Base-by-base conservation (phyloP, 2,797 vertebrate genomes). In the Malacoraja senta region DNA sequence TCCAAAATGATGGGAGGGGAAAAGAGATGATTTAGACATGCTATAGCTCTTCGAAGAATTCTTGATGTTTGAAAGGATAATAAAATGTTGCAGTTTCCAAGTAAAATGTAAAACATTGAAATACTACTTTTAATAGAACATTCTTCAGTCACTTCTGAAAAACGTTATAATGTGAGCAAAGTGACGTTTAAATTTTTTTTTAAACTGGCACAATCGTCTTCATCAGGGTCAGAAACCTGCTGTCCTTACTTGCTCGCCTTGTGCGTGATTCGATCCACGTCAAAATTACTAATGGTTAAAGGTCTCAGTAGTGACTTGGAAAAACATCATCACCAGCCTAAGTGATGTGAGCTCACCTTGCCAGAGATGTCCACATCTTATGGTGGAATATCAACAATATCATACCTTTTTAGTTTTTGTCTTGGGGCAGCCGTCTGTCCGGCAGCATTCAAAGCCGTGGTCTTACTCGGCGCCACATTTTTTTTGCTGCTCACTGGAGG, bases 361-460 rank as follows among this genome's bases (percentile, higher is more conserved):
- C 29, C 83, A 63, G 83, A 2, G 26, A 65, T 35, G 84, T 8
- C 61, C n/a, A 21, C n/a, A 68, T 68, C 17, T 6, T n/a, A 21
- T 9, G 7, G 68, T 32, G 32, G 8, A 88, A 17, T 63, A n/a
- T 0, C 29, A 63, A 86, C 61, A 84, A 7, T 19, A 32, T 35
- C 93, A 74, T 78, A 99, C 98, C 97, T 98, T 95, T 98, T 97
- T 81, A 96, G 96, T 95, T 97, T 98, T 94, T 96, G 96, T 95
- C 96, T 98, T 88, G 99, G 98, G 93, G 97, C 95, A 15, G 96
- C 96, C 78, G 94, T 95, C 78, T 97, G 97, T 94, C 96, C 96
- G 95, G 65, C 38, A n/a, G 15, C 32, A 13, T 32, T 93, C 19
- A 97, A 97, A 63, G 97, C 97, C 6, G 96, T 96, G 7, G 97